Evolutionary conservation across 1,140 invertebrate genomes (phyloP).

Genomic region (Vollenhovia emeryi): DNA sequence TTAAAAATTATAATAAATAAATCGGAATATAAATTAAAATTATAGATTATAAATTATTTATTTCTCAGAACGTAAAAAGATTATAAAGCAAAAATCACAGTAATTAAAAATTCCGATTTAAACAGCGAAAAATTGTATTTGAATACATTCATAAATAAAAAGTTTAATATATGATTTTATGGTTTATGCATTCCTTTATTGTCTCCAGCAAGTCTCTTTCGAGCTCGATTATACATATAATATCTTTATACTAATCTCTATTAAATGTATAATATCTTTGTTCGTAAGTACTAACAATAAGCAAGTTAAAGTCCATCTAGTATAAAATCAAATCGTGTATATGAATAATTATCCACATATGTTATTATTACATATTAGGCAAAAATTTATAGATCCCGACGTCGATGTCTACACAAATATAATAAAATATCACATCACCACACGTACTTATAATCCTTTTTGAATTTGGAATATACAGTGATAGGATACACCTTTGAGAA

Average conservation of each 20-base stretch:
- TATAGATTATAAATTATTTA: conserved; percentile 24
- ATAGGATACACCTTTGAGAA: too few species aligned
- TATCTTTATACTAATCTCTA: conserved; percentile 82
- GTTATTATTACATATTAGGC: too few species aligned
- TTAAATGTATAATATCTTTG: conserved; percentile 79
- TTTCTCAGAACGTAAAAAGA: background rate
- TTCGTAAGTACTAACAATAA: conserved; percentile 80
- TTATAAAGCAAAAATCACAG: background rate
- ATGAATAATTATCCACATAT: too few species aligned
- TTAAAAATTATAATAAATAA: conserved; percentile 14
- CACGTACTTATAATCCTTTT: too few species aligned
- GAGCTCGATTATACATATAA: too few species aligned
- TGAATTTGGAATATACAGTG: too few species aligned
- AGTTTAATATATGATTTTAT: conserved; percentile 23
- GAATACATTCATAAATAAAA: conserved; percentile 16
- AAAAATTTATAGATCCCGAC: too few species aligned
- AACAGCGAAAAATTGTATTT: background rate
- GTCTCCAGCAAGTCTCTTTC: conserved; percentile 73
- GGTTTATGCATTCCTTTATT: conserved; percentile 72
- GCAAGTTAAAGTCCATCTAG: conserved; percentile 80
- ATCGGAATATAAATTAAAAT: too few species aligned
- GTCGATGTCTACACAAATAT: too few species aligned
- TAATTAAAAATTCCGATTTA: background rate
- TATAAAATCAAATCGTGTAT: conserved; percentile 33
- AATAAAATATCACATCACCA: too few species aligned